A percentile compares a stretch with the other conserved stretches of the same genome.
Conservation (phyloP, 2,888 invertebrate genomes). For the Cenopis cana region DNA sequence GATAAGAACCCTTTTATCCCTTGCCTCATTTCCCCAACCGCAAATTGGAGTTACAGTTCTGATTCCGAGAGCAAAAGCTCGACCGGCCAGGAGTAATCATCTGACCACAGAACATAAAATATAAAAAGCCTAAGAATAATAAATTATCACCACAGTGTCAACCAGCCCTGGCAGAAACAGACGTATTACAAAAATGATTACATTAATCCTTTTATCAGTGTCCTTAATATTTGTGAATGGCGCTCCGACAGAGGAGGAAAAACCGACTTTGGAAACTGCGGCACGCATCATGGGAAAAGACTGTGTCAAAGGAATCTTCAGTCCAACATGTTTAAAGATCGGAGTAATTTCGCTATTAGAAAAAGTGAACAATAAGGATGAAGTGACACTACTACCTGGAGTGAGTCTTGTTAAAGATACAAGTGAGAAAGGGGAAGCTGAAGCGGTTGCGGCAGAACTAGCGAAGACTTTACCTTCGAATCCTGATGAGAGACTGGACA, state of each 20-base stretch:
- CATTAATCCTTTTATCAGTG: slow-evolving; percentile 52
- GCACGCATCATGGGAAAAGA: slow-evolving; percentile 59
- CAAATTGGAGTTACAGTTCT: slow-evolving; percentile 46
- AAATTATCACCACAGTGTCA: slow-evolving; percentile 59
- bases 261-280: slow-evolving; percentile 52
- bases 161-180: slow-evolving; percentile 51
- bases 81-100: slow-evolving; percentile 63
- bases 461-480: slow-evolving; percentile 89
- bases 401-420: slow-evolving; percentile 88
- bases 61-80: slow-evolving; percentile 58
- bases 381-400: slow-evolving; percentile 61
- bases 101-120: slow-evolving; percentile 68
- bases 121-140: slow-evolving; percentile 67
- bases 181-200: slow-evolving; percentile 65
- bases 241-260: slow-evolving; percentile 57
- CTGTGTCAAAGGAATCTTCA: slow-evolving; percentile 63
- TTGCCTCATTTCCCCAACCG: slow-evolving; percentile 39
- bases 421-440: slow-evolving; percentile 85
- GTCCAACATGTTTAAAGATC: slow-evolving; percentile 63
- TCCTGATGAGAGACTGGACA: slow-evolving; percentile 89
- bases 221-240: slow-evolving; percentile 53
- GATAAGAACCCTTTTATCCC: slow-evolving; percentile 40
- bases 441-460: slow-evolving; percentile 83
- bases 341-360: slow-evolving; percentile 64
- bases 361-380: slow-evolving; percentile 63